Evolutionary conservation across 2,113 vertebrate species (phyloP).

Genomic region (Podarcis cretensis): DNA sequence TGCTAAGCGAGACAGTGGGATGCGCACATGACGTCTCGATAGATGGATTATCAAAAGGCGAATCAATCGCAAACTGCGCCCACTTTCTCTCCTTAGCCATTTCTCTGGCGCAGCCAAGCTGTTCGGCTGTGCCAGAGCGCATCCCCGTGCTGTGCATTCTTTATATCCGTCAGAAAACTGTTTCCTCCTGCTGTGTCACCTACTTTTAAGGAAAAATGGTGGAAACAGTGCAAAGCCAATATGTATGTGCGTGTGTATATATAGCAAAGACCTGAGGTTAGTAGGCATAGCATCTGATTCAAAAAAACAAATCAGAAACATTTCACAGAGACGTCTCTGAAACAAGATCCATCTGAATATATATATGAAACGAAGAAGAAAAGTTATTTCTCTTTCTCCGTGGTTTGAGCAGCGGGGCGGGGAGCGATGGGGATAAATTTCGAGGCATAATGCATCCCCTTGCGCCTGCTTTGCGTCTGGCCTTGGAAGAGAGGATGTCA

Average conservation of each 20-base stretch:
- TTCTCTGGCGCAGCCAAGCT: neutral
- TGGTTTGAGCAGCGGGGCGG: neutral
- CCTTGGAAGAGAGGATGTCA: neutral
- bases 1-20: neutral
- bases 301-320: neutral
- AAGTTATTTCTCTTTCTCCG: neutral
- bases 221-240: neutral
- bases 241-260: no score
- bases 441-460: neutral
- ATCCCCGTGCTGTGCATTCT: neutral
- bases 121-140: neutral
- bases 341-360: no score
- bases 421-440: neutral
- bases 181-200: neutral
- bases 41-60: neutral
- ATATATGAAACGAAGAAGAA: neutral
- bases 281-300: neutral
- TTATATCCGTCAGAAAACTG: neutral
- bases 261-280: neutral
- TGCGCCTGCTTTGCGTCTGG: no score
- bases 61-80: neutral
- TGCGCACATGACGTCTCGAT: neutral
- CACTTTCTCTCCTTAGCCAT: neutral
- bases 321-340: neutral
- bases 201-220: neutral